Percentiles rank a stretch among this genome's conserved stretches.
phyloP scores from a whole-genome alignment of 2,113 vertebrate species.

The Naja naja region DNA sequence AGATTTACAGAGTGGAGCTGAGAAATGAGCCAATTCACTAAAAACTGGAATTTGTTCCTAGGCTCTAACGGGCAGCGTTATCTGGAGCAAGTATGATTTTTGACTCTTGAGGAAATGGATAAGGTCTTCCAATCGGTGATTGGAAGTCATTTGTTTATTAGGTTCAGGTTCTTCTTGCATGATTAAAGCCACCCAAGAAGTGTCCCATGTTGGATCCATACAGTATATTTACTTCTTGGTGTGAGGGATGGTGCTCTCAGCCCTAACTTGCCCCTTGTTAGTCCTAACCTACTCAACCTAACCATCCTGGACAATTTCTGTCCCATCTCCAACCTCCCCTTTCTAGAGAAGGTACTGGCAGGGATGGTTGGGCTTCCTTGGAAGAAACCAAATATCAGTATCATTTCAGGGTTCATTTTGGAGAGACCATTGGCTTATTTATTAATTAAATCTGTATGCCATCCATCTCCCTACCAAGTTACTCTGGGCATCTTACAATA shows the following conservation, averaged over 20 bases:
- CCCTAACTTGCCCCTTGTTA: background rate
- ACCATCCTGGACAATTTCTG: background rate
- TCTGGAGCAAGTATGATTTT: background rate
- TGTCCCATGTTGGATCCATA: background rate
- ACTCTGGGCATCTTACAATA: background rate
- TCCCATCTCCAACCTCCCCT: background rate
- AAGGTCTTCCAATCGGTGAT: background rate
- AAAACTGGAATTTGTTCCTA: background rate
- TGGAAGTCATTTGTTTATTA: background rate
- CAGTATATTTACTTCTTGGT: background rate
- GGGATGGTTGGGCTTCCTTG: background rate
- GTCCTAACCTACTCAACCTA: background rate
- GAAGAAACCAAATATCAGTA: background rate
- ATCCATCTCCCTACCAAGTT: background rate
- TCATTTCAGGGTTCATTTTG: background rate
- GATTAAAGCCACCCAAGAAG: background rate
- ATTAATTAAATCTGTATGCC: background rate
- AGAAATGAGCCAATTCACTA: background rate
- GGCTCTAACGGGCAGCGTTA: background rate
- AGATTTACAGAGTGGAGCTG: background rate
- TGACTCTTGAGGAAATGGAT: background rate
- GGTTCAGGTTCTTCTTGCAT: background rate
- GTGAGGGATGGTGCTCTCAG: background rate
- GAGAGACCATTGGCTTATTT: background rate
- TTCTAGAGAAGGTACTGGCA: background rate